These are phyloP conservation scores for Drosophila auraria DNA, from an alignment of 1,140 invertebrate genomes.

Conservation along the genomic window DNA sequence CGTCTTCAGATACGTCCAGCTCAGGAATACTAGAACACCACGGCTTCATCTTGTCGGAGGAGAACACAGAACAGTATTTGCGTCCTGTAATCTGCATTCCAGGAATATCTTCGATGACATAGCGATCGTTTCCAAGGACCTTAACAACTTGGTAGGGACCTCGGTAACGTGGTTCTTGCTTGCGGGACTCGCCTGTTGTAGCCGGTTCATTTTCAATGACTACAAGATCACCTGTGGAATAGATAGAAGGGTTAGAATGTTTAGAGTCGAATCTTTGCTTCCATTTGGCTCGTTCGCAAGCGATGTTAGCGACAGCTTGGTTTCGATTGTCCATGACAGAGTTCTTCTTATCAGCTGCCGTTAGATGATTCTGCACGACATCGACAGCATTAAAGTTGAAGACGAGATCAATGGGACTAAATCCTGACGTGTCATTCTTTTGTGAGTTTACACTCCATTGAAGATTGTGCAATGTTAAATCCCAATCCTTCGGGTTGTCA, in stretches of 20 bases:
- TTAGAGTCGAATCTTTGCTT: neutral
- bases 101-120: too few species aligned
- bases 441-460: neutral
- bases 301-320: neutral
- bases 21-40: too few species aligned
- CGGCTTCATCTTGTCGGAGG: too few species aligned
- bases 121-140: too few species aligned
- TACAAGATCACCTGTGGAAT: slow-evolving; percentile 8
- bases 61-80: too few species aligned
- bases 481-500: slow-evolving; percentile 1
- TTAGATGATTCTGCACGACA: neutral
- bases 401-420: slow-evolving; percentile 4
- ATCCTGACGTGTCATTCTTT: neutral
- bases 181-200: neutral
- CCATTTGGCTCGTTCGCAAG: slow-evolving; percentile 4
- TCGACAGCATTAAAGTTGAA: slow-evolving; percentile 9
- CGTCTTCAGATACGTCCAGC: too few species aligned
- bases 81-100: too few species aligned
- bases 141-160: neutral
- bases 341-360: neutral
- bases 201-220: neutral
- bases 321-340: neutral
- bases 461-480: neutral
- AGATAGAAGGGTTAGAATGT: slow-evolving; percentile 3
- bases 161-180: neutral